phyloP scores from a whole-genome alignment of 2,797 vertebrate genomes.

The Esox masquinongy region DNA sequence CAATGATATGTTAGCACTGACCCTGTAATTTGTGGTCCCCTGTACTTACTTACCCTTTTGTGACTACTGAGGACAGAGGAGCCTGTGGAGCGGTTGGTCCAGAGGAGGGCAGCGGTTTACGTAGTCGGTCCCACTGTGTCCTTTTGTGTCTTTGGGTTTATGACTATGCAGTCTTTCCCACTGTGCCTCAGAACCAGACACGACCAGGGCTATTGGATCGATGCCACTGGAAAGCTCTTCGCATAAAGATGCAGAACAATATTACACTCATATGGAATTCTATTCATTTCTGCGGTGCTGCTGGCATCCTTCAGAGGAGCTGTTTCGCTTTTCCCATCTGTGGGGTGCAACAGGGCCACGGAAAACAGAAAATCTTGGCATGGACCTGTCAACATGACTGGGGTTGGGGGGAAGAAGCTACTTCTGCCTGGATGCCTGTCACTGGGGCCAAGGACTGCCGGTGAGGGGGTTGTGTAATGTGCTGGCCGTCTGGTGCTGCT shows the following conservation, averaged over 20 bases:
- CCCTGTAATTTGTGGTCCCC: constrained; percentile 34
- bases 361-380: constrained; percentile 48
- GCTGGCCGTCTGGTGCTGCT: constrained; percentile 37
- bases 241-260: not conserved
- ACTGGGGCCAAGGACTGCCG: constrained; percentile 46
- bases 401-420: constrained; percentile 36
- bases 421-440: constrained; percentile 27
- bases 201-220: constrained; percentile 47
- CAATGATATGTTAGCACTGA: constrained; percentile 53
- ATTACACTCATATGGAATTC: not conserved
- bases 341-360: constrained; percentile 50
- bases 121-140: constrained; percentile 20
- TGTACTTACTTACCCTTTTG: constrained; percentile 50
- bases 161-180: not conserved
- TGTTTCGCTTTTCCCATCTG: constrained; percentile 67
- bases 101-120: constrained; percentile 37
- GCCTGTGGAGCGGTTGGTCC: constrained; percentile 43
- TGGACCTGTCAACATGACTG: constrained; percentile 52
- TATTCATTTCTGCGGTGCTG: not conserved
- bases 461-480: constrained; percentile 39
- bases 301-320: constrained; percentile 34
- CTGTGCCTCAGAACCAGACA: not conserved
- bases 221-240: constrained; percentile 26
- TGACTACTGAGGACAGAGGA: constrained; percentile 39
- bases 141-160: not conserved